These are phyloP conservation scores for Cheilosia vernalis DNA, from an alignment of 2,888 invertebrate species.

Conservation along the genomic window DNA sequence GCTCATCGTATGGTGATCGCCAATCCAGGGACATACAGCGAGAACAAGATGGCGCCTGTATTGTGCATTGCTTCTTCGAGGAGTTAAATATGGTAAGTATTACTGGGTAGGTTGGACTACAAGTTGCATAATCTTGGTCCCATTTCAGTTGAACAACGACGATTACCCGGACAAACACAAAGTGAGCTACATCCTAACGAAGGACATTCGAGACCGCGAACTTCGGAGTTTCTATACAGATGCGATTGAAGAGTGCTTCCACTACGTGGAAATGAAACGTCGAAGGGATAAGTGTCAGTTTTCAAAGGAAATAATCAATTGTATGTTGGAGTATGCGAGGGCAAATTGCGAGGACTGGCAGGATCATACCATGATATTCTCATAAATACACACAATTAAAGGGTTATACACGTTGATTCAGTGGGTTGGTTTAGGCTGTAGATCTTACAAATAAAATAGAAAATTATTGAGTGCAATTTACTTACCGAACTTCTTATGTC, in stretches of 20 bases:
- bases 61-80: slow-evolving; percentile 88
- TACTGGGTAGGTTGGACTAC: neutral
- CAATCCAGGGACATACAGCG: slow-evolving; percentile 41
- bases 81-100: slow-evolving; percentile 87
- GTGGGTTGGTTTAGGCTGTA: neutral
- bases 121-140: neutral
- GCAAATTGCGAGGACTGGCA: slow-evolving; percentile 91
- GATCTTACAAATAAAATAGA: neutral
- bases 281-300: slow-evolving; percentile 87
- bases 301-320: slow-evolving; percentile 87
- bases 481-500: slow-evolving; percentile 84
- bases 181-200: slow-evolving; percentile 86
- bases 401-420: too few species aligned
- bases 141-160: slow-evolving; percentile 80
- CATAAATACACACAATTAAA: slow-evolving; percentile 64
- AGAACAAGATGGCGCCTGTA: slow-evolving; percentile 83
- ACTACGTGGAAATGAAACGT: slow-evolving; percentile 85
- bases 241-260: slow-evolving; percentile 89
- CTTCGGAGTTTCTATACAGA: slow-evolving; percentile 88
- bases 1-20: slow-evolving; percentile 27
- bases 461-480: slow-evolving; percentile 15
- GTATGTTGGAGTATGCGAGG: slow-evolving; percentile 89
- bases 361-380: slow-evolving; percentile 84
- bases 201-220: slow-evolving; percentile 87
- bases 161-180: slow-evolving; percentile 86